Conservation (phyloP, 2,888 invertebrate species). For the Troides aeacus region DNA sequence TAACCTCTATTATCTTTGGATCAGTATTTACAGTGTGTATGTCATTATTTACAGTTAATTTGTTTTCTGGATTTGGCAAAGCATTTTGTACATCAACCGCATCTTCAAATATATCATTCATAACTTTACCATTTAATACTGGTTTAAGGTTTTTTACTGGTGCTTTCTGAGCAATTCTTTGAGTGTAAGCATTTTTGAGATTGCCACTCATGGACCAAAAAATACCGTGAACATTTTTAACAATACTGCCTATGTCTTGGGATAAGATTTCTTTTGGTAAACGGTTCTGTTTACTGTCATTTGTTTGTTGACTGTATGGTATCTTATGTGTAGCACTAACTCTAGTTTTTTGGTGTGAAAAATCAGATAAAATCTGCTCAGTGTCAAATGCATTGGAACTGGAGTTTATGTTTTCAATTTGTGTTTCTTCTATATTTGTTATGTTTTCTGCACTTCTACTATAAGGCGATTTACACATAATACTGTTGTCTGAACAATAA, state of each 20-base stretch:
- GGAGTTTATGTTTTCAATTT: constrained; percentile 32
- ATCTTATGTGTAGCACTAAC: constrained; percentile 56
- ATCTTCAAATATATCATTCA: constrained; percentile 72
- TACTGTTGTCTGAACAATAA: constrained; percentile 34
- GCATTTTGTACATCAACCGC: constrained; percentile 20
- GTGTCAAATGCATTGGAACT: constrained; percentile 52
- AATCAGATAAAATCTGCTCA: constrained; percentile 60
- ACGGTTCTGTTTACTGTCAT: constrained; percentile 51
- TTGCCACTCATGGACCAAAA: constrained; percentile 73
- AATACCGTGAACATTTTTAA: constrained; percentile 75
- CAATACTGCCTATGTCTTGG: constrained; percentile 69
- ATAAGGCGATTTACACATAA: constrained; percentile 44
- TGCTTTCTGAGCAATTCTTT: constrained; percentile 53
- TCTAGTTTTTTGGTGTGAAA: constrained; percentile 57
- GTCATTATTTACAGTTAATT: constrained; percentile 24
- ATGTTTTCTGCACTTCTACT: constrained; percentile 69
- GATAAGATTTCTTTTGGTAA: constrained; percentile 66
- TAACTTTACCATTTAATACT: constrained; percentile 60
- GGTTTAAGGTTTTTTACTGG: constrained; percentile 47
- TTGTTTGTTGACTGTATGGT: constrained; percentile 44
- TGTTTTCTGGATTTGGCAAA: background rate
- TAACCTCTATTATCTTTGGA: constrained; percentile 9
- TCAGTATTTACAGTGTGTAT: constrained; percentile 15
- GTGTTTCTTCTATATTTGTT: constrained; percentile 37
- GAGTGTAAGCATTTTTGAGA: constrained; percentile 68